Evolutionary conservation across 1,140 invertebrate genomes (phyloP), one percentile per base, ranked within the genome.

Genomic region (Euura lappo): DNA sequence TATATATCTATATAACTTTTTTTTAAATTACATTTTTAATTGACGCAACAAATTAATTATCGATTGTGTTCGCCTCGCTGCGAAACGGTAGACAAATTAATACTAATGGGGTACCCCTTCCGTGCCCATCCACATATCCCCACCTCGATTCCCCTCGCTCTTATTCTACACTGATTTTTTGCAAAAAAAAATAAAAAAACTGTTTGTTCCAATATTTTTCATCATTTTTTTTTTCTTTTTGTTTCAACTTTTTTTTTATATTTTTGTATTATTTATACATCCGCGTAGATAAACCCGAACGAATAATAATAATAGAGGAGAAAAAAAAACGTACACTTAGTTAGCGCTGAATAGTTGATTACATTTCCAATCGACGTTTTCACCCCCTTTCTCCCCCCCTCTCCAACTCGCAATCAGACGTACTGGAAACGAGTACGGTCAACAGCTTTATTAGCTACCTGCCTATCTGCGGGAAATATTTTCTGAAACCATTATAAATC

Each of bases 11-110:
- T 28, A 28, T 28, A 28, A 0, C 28, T 28, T 28, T 28, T 28
- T 84, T 85, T 85, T 81, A 84, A 84, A 85, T 85, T 83, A 83
- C 80, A 84, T 84, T 84, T 83, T 85, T 83, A 84, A 84, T 85
- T 82, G 78, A 83, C 79, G 77, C 78, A 79, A 82, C 78, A 83
- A 81, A 79, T 83, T 80, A 83, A 84, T 84, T 83, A 84, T 84
- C 82, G 82, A 84, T 84, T 83, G 77, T 68, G 28, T 13, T 68
- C 51, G 51, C 6, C 51, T 5, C 51, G 8, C 13, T 60, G 8
- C 51, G 51, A n/a, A 11, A 60, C 51, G 10, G 51, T 60, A 60
- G 51, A 60, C 13, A 60, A 60, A 60, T 60, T 60, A 60, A 60
- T 60, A 60, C 51, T 46, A 42, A 67, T n/a, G n/a, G 13, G 65